phyloP scores from a whole-genome alignment of 1,140 invertebrate species.

The Drosophila nigrodunni region DNA sequence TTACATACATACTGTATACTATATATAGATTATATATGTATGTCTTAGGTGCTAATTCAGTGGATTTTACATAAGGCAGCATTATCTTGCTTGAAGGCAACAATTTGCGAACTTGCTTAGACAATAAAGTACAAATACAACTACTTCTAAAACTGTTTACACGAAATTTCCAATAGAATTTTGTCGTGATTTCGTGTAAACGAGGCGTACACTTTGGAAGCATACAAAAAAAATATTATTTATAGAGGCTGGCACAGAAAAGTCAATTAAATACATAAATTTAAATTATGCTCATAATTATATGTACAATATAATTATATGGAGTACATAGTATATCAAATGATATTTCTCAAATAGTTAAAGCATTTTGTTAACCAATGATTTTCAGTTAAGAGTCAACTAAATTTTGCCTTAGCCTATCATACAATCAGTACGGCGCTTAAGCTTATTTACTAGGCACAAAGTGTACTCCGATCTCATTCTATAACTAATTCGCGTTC shows the following conservation, averaged over 20 bases:
- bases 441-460: slow-evolving; percentile 61
- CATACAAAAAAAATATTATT: slow-evolving; percentile 29
- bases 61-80: slow-evolving; percentile 81
- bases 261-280: slow-evolving; percentile 37
- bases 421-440: slow-evolving; percentile 69
- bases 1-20: slow-evolving; percentile 2
- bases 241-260: slow-evolving; percentile 61
- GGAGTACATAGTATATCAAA: slow-evolving; percentile 14
- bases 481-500: slow-evolving; percentile 18
- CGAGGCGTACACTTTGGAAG: slow-evolving; percentile 31
- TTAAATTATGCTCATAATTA: slow-evolving; percentile 9
- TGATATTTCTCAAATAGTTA: slow-evolving; percentile 70
- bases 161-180: neutral
- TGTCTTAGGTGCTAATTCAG: slow-evolving; percentile 62
- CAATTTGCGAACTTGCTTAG: slow-evolving; percentile 51
- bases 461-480: slow-evolving; percentile 8
- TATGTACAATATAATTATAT: slow-evolving; percentile 10
- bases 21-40: neutral
- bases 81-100: slow-evolving; percentile 44
- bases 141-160: slow-evolving; percentile 1
- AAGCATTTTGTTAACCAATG: slow-evolving; percentile 77
- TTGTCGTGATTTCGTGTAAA: slow-evolving; percentile 1
- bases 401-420: slow-evolving; percentile 46
- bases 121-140: slow-evolving; percentile 30
- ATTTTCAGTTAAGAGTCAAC: slow-evolving; percentile 39